Percentiles rank a stretch among this genome's conserved stretches.
Conservation (phyloP, 2,797 vertebrate species). For the Uromys caudimaculatus region DNA sequence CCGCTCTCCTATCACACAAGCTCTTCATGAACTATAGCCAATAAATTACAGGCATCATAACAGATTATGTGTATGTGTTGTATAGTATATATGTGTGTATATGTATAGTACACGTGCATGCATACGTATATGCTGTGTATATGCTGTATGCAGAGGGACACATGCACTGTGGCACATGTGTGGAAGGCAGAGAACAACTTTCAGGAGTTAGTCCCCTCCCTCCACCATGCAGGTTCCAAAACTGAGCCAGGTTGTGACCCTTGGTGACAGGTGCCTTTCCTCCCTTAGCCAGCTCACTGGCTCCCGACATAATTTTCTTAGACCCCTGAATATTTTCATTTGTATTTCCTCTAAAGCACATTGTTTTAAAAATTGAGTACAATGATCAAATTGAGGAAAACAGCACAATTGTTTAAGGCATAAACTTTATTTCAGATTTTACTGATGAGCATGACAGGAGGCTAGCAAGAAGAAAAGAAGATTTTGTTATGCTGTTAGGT, state of each 20-base stretch:
- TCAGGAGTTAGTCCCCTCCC: too few relatives aligned
- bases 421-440: conserved; percentile 11
- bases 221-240: neutral
- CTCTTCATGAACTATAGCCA: neutral
- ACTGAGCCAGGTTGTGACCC: neutral
- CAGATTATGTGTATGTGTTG: neutral
- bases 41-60: neutral
- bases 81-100: neutral
- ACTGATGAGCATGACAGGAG: neutral
- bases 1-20: neutral
- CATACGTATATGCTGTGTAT: neutral
- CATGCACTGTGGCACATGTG: neutral
- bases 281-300: neutral
- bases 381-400: neutral
- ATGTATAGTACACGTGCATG: too few relatives aligned
- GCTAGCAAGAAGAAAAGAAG: neutral
- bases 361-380: neutral
- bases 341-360: neutral
- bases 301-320: neutral
- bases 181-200: neutral
- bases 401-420: neutral
- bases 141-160: too few relatives aligned
- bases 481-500: neutral
- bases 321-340: neutral
- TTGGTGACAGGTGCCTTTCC: too few relatives aligned